These are phyloP conservation scores for Glossosoma conforme DNA, from an alignment of 1,140 invertebrate genomes.

Conservation along the genomic window DNA sequence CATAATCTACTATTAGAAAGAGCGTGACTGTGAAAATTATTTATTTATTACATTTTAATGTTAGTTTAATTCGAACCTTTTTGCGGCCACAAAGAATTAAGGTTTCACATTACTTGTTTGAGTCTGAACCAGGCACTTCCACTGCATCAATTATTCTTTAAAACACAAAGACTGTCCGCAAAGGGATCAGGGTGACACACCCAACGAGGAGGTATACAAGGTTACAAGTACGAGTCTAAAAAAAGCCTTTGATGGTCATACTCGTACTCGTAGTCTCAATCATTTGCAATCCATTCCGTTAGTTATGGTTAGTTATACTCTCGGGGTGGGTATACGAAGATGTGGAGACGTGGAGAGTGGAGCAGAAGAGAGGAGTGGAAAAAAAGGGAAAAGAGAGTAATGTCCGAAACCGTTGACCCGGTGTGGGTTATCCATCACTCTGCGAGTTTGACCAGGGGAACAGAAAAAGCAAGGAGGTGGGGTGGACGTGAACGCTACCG, in stretches of 20 bases:
- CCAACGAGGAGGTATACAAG: too few relatives aligned
- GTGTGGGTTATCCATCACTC: slow-evolving; percentile 33
- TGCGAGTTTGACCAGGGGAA: slow-evolving; percentile 14
- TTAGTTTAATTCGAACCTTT: too few relatives aligned
- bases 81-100: too few relatives aligned
- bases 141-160: too few relatives aligned
- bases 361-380: slow-evolving; percentile 23
- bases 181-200: too few relatives aligned
- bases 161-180: too few relatives aligned
- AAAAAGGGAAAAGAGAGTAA: slow-evolving; percentile 32
- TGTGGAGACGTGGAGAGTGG: slow-evolving; percentile 19
- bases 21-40: too few relatives aligned
- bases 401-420: slow-evolving; percentile 33
- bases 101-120: too few relatives aligned
- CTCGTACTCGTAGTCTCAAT: slow-evolving; percentile 10
- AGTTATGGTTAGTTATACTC: slow-evolving; percentile 32
- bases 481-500: not conserved
- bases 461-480: not conserved
- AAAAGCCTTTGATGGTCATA: slow-evolving; percentile 28
- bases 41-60: too few relatives aligned
- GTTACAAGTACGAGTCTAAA: slow-evolving; percentile 16
- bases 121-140: too few relatives aligned
- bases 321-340: too few relatives aligned
- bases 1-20: too few relatives aligned
- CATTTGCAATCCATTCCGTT: slow-evolving; percentile 30